A percentile compares a stretch with the other conserved stretches of the same genome.
Evolutionary conservation across 2,797 vertebrate genomes (phyloP).

Genomic region (Amazona ochrocephala): DNA sequence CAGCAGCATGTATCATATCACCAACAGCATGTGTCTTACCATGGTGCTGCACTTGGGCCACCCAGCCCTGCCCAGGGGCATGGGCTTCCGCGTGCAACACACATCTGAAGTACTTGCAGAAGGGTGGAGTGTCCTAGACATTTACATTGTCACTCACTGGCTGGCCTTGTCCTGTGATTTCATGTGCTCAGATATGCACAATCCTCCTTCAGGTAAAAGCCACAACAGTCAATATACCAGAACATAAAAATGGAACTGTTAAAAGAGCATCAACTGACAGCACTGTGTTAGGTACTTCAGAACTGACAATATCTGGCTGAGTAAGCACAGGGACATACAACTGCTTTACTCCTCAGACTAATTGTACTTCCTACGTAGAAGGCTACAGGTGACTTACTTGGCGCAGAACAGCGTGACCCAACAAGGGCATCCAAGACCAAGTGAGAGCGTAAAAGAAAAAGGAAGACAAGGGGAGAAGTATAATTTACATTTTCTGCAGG

Average conservation of each 20-base stretch:
- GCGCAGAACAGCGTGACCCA: not conserved
- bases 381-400: not conserved
- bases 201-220: not conserved
- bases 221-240: fast-evolving
- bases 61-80: not conserved
- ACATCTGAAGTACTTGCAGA: not conserved
- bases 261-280: not conserved
- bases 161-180: too few species aligned
- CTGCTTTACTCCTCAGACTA: not conserved
- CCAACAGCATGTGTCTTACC: not conserved
- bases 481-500: not conserved
- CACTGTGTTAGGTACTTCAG: not conserved
- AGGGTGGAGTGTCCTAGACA: too few species aligned
- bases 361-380: fast-evolving
- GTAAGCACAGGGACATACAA: not conserved
- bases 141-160: not conserved
- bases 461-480: not conserved
- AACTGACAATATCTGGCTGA: not conserved
- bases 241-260: not conserved
- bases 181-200: fast-evolving
- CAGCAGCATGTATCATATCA: not conserved
- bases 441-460: not conserved
- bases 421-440: not conserved
- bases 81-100: fast-evolving
- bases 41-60: fast-evolving